Percentiles rank a stretch among this genome's conserved stretches.
phyloP scores from a whole-genome alignment of 2,113 vertebrate genomes.

The Talpa occidentalis region DNA sequence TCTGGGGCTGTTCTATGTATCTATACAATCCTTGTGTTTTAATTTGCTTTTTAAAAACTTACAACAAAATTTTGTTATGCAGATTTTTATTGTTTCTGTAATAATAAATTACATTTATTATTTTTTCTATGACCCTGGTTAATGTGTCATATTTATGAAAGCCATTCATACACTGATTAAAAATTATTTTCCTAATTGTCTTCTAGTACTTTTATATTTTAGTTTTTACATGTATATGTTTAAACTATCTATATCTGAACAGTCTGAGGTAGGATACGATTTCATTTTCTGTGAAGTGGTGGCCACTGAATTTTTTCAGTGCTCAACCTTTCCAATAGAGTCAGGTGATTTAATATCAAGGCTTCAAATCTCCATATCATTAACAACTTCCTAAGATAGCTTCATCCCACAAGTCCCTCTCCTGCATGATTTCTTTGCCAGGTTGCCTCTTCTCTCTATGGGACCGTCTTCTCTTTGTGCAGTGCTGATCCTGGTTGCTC shows the following conservation, averaged over 20 bases:
- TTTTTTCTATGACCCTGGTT: neutral
- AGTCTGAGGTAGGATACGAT: neutral
- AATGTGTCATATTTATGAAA: neutral
- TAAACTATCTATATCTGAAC: neutral
- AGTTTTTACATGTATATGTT: neutral
- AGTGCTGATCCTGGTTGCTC: fast-evolving
- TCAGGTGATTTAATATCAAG: neutral
- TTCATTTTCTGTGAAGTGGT: neutral
- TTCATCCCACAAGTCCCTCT: slow-evolving; percentile 60
- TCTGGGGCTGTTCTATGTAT: neutral
- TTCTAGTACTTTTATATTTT: neutral
- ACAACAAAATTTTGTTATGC: neutral
- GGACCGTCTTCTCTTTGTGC: neutral
- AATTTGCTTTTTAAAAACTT: neutral
- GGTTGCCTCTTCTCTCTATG: neutral
- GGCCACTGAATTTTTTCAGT: neutral
- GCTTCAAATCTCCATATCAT: neutral
- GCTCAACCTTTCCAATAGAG: neutral
- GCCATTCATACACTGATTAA: neutral
- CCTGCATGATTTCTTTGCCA: neutral
- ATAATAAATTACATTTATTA: neutral
- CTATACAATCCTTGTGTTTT: neutral
- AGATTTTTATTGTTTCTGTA: neutral
- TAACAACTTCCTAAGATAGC: neutral
- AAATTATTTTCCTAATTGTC: neutral